Base-by-base conservation (phyloP, 2,888 invertebrate species). In the Uropetala carovei region DNA sequence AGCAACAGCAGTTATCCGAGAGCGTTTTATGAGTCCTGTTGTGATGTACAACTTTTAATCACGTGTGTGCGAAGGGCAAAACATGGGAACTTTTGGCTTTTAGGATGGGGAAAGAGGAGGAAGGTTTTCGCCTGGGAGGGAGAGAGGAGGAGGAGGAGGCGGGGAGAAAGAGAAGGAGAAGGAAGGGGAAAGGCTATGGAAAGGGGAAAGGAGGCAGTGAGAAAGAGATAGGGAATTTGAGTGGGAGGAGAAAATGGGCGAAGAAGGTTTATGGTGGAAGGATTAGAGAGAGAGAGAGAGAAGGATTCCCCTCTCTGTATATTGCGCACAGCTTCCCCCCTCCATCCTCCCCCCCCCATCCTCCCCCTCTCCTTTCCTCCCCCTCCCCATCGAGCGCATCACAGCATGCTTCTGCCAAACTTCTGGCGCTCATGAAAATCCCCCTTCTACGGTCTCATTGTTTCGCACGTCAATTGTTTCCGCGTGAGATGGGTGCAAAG, bases 31-130 rank as follows among this genome's bases (percentile, higher is more conserved):
- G 75, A 75, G 22, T 75, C 75, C 75, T 27, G 27, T 75, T 27
- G 75, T 75, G 75, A 75, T 75, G 75, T 75, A 75, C 75, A 75
- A 75, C 75, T 75, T 75, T 75, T 75, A 75, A 75, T 75, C 75
- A 75, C 75, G 75, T 75, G 75, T 75, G 75, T 75, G 22, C 22
- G 22, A 13, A 22, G 10, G 27, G 27, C 43, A 75, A 75, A 75
- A 75, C 75, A 75, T 13, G 75, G 11, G 27, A 75, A 75, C 75
- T 75, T 75, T 75, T 13, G 27, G 75, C 75, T 75, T 27, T 14
- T 22, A 27, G 27, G 75, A 27, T 7, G 27, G 0, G 43, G 43
- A n/a, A n/a, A 11, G 22, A 18, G 64, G 64, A n/a, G 18, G 64
- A n/a, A n/a, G 64, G 43, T 43, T 43, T n/a, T 5, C 7, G n/a